Percentiles rank a stretch among this genome's conserved stretches.
phyloP scores from a whole-genome alignment of 2,113 vertebrate genomes.

The Thalassoma bifasciatum region DNA sequence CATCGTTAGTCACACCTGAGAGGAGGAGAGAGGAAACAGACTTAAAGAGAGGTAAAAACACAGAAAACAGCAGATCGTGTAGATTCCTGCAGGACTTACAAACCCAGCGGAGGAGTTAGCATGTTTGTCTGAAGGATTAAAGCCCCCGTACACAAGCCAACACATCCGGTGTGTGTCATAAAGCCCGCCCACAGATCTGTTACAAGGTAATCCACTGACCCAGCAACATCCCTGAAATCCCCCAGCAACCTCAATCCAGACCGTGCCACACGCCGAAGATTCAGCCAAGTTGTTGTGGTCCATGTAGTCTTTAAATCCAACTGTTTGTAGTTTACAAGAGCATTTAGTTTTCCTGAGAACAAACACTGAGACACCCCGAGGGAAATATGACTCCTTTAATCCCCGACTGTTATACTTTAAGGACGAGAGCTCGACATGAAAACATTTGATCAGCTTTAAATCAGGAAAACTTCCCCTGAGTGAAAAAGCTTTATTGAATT shows the following conservation, averaged over 20 bases:
- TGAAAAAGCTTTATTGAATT: too few relatives aligned
- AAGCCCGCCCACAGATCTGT: constrained; percentile 61
- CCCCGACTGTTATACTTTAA: too few relatives aligned
- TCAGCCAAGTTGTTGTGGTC: constrained; percentile 24
- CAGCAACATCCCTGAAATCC: constrained; percentile 65
- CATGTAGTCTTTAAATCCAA: constrained; percentile 20
- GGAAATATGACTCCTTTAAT: too few relatives aligned
- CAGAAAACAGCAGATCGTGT: not conserved
- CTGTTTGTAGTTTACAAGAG: not conserved
- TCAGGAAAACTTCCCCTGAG: too few relatives aligned
- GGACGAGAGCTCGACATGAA: too few relatives aligned
- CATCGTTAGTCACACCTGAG: constrained; percentile 56
- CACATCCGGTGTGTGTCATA: constrained; percentile 43
- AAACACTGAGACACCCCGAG: too few relatives aligned
- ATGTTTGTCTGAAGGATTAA: constrained; percentile 66
- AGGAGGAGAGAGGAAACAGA: not conserved
- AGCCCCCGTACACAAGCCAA: constrained; percentile 34
- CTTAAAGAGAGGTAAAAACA: not conserved
- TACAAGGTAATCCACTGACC: constrained; percentile 79
- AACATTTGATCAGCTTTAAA: too few relatives aligned
- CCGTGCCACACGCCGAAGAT: constrained; percentile 34
- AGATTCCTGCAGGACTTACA: constrained; percentile 15
- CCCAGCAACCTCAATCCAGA: constrained; percentile 71
- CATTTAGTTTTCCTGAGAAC: not conserved
- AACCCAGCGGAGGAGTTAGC: constrained; percentile 33